Evolutionary conservation across 2,888 invertebrate species (phyloP).

Genomic region (Synergus gifuensis): DNA sequence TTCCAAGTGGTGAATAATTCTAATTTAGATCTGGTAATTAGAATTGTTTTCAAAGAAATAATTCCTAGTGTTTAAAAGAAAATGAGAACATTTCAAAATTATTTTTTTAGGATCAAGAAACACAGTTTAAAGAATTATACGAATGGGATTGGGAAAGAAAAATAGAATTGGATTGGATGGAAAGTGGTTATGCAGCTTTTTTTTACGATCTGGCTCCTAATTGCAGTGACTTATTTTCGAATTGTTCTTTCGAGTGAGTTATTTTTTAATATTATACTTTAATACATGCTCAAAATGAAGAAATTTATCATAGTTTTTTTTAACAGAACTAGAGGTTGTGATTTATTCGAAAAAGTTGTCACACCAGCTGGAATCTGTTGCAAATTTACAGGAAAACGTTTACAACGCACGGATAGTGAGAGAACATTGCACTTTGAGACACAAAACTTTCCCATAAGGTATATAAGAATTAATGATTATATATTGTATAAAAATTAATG

Average conservation of each 20-base stretch:
- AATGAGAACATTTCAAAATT: neutral
- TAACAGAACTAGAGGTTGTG: neutral
- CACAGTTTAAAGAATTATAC: conserved; percentile 45
- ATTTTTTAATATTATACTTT: neutral
- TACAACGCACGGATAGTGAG: conserved; percentile 32
- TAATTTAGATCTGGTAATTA: neutral
- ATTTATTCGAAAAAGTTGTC: conserved; percentile 49
- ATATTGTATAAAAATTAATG: too few relatives aligned
- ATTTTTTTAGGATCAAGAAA: neutral
- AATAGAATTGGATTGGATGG: neutral
- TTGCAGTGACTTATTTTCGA: conserved; percentile 51
- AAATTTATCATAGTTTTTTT: neutral
- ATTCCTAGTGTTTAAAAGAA: neutral
- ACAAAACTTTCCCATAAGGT: conserved; percentile 53
- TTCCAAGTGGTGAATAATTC: conserved; percentile 4
- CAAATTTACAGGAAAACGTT: conserved; percentile 44
- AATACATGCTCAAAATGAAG: neutral
- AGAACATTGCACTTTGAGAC: conserved; percentile 50
- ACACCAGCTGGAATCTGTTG: conserved; percentile 58
- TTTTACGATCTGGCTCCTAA: conserved; percentile 49
- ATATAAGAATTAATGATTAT: neutral
- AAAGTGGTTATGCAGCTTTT: conserved; percentile 25
- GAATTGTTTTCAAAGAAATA: neutral
- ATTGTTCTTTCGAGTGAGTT: conserved; percentile 55
- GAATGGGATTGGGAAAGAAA: conserved; percentile 50